Evolutionary conservation across 2,797 vertebrate genomes (phyloP).

Genomic region (Phyllotis vaccarum): DNA sequence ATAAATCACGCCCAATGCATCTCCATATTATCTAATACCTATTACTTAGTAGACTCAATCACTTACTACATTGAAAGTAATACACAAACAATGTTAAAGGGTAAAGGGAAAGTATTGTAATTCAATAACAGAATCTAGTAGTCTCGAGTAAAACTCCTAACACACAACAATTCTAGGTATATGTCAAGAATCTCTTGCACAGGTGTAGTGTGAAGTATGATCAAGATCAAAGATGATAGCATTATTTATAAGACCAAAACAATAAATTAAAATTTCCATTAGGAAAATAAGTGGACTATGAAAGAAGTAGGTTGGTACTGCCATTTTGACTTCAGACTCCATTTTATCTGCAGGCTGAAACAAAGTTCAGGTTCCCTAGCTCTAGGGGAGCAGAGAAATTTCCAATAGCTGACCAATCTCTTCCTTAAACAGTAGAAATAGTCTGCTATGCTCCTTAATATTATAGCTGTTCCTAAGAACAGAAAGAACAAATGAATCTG

Average conservation of each 20-base stretch:
- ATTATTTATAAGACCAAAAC: slow-evolving; percentile 12
- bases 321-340: neutral
- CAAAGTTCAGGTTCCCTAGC: neutral
- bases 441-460: neutral
- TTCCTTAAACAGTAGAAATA: neutral
- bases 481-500: neutral
- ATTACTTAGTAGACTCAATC: neutral
- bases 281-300: neutral
- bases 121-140: neutral
- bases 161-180: neutral
- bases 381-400: neutral
- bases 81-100: neutral
- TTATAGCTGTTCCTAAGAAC: neutral
- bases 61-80: slow-evolving; percentile 7
- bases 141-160: neutral
- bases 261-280: slow-evolving; percentile 20
- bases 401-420: neutral
- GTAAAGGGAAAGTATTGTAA: neutral
- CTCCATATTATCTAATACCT: neutral
- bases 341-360: neutral
- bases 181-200: neutral
- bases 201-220: neutral
- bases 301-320: too few species aligned
- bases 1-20: neutral
- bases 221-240: neutral